These are phyloP conservation scores for Cynoglossus semilaevis DNA, from an alignment of 2,113 vertebrate species.

Conservation along the genomic window DNA sequence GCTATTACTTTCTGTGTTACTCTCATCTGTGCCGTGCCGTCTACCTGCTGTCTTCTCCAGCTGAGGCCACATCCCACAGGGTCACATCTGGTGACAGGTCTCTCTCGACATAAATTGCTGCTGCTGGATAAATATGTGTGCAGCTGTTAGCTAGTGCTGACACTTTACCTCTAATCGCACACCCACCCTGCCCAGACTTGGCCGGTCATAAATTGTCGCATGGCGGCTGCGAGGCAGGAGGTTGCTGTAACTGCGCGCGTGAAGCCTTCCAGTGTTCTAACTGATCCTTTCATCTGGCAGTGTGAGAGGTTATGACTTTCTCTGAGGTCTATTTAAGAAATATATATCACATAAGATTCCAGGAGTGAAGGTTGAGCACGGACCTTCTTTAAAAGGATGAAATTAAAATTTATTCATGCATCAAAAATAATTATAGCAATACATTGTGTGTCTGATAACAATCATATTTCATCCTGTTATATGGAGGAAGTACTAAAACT, in stretches of 20 bases:
- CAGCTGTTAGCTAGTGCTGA: slow-evolving; percentile 60
- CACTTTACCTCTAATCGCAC: slow-evolving; percentile 65
- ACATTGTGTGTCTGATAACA: no score
- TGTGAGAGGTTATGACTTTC: background rate
- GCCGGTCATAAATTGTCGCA: slow-evolving; percentile 51
- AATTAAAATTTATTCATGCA: no score
- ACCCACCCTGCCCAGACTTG: slow-evolving; percentile 44
- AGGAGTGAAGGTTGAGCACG: no score
- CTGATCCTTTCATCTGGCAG: background rate
- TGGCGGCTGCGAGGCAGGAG: slow-evolving; percentile 17
- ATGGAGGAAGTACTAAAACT: no score
- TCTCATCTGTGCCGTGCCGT: slow-evolving; percentile 9
- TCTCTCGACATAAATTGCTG: slow-evolving; percentile 54
- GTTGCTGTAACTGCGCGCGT: slow-evolving; percentile 30
- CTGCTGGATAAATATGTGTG: slow-evolving; percentile 63
- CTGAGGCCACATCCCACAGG: slow-evolving; percentile 32
- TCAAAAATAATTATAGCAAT: no score
- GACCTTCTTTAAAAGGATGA: no score
- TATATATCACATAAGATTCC: background rate
- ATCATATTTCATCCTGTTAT: no score
- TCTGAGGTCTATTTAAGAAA: background rate
- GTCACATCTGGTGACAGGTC: slow-evolving; percentile 47
- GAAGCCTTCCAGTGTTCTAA: slow-evolving; percentile 5
- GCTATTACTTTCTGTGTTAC: background rate
- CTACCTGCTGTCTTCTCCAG: background rate